These are phyloP conservation scores for Erythrolamprus reginae DNA, from an alignment of 2,113 vertebrate species.

Conservation along the genomic window DNA sequence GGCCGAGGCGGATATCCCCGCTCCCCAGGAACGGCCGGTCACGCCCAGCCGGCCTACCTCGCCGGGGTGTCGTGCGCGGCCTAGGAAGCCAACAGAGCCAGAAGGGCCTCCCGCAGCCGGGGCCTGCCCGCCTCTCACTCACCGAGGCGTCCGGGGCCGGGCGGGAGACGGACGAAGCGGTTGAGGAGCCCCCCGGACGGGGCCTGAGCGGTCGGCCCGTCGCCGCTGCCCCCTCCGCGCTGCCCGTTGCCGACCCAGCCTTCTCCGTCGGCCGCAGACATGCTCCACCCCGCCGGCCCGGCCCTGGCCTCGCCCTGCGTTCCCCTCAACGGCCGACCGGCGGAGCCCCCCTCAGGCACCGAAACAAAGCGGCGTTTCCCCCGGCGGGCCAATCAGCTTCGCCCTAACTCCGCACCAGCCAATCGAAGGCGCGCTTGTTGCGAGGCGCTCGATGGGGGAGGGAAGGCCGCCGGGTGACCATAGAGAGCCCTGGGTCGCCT, in stretches of 20 bases:
- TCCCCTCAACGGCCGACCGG: background rate
- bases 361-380: constrained; percentile 6
- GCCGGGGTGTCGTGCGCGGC: background rate
- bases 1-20: background rate
- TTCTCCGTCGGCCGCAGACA: constrained; percentile 51
- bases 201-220: constrained; percentile 48
- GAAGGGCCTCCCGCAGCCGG: background rate
- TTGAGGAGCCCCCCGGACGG: constrained; percentile 60
- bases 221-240: constrained; percentile 55
- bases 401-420: constrained; percentile 43
- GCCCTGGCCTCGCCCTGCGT: background rate
- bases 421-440: constrained; percentile 65
- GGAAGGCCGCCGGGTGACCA: rapidly evolving
- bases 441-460: constrained; percentile 22
- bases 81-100: background rate
- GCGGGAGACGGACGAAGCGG: constrained; percentile 79
- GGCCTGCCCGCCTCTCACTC: constrained; percentile 56
- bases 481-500: background rate
- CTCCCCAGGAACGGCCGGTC: background rate
- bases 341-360: constrained; percentile 20
- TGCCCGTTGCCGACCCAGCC: constrained; percentile 62
- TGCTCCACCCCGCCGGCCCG: constrained; percentile 61
- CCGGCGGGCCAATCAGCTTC: constrained; percentile 41
- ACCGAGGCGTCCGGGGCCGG: constrained; percentile 84
- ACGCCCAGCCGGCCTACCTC: background rate